phyloP scores from a whole-genome alignment of 2,113 vertebrate species.

The Zapus hudsonius region DNA sequence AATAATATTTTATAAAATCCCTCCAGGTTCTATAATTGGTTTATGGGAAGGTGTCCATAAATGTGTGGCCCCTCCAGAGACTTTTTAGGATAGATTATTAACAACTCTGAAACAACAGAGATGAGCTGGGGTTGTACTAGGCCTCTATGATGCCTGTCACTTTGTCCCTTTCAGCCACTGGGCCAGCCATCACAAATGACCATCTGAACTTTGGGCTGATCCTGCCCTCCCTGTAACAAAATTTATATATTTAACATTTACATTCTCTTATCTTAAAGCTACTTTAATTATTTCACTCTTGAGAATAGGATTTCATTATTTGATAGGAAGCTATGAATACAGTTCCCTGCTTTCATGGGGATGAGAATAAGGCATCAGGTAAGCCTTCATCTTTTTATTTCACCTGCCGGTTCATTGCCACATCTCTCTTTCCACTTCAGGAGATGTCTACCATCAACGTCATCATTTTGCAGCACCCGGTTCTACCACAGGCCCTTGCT shows the following conservation, averaged over 20 bases:
- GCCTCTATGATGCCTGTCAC: neutral
- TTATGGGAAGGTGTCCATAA: neutral
- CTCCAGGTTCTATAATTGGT: neutral
- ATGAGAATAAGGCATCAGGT: neutral
- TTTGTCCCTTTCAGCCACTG: neutral
- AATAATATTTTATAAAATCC: neutral
- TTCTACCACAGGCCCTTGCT: conserved; percentile 40
- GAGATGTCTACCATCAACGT: neutral
- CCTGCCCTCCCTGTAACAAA: neutral
- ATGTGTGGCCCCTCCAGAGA: neutral
- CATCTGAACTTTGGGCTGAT: neutral
- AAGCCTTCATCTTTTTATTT: neutral
- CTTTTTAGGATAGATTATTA: neutral
- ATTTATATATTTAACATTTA: neutral
- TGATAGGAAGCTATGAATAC: neutral
- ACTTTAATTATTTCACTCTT: conserved; percentile 41
- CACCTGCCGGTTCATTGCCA: neutral
- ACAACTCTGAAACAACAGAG: neutral
- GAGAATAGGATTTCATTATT: conserved; percentile 45
- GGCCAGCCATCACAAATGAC: neutral
- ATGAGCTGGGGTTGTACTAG: too few relatives aligned
- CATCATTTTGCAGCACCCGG: neutral
- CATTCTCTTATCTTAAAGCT: neutral
- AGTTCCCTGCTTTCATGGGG: neutral
- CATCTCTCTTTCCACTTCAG: neutral